Percentiles rank a stretch among this genome's conserved stretches.
phyloP scores from a whole-genome alignment of 2,113 vertebrate species.

The Pituophis catenifer region DNA sequence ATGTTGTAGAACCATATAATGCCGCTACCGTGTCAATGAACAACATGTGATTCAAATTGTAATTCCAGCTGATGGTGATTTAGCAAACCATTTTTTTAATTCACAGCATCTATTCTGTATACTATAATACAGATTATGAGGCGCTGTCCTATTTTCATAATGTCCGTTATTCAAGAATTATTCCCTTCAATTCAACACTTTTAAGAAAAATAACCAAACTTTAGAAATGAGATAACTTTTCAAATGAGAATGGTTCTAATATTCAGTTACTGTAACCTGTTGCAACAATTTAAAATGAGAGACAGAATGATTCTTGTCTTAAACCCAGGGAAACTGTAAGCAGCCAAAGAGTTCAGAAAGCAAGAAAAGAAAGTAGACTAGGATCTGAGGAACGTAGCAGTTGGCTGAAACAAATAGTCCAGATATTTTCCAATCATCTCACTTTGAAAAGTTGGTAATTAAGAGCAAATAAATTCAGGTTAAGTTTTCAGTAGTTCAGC shows the following conservation, averaged over 20 bases:
- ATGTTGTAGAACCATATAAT: not conserved
- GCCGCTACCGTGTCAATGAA: not conserved
- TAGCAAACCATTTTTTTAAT: not conserved
- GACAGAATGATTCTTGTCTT: slow-evolving; percentile 6
- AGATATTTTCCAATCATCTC: not conserved
- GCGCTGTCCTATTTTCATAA: slow-evolving; percentile 14
- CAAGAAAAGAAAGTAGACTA: not conserved
- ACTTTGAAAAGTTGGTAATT: not conserved
- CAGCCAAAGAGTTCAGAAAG: slow-evolving; percentile 11
- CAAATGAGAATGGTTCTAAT: slow-evolving; percentile 19
- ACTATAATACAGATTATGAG: not conserved
- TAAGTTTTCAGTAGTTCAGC: not conserved
- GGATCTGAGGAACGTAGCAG: not conserved
- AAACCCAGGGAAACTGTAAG: not conserved
- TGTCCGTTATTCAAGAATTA: slow-evolving; percentile 26
- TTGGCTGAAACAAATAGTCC: not conserved
- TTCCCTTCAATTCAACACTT: slow-evolving; percentile 13
- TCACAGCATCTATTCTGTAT: not conserved
- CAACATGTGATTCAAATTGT: not conserved
- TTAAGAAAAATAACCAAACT: not conserved
- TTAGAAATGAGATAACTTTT: slow-evolving; percentile 40
- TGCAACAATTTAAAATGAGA: slow-evolving; percentile 2
- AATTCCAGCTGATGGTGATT: not conserved
- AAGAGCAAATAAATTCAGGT: not conserved
- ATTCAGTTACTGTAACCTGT: slow-evolving; percentile 15